A percentile compares a stretch with the other conserved stretches of the same genome.
These are phyloP conservation scores for Papio anubis DNA, from an alignment of 2,113 vertebrate genomes.

Conservation along the genomic window DNA sequence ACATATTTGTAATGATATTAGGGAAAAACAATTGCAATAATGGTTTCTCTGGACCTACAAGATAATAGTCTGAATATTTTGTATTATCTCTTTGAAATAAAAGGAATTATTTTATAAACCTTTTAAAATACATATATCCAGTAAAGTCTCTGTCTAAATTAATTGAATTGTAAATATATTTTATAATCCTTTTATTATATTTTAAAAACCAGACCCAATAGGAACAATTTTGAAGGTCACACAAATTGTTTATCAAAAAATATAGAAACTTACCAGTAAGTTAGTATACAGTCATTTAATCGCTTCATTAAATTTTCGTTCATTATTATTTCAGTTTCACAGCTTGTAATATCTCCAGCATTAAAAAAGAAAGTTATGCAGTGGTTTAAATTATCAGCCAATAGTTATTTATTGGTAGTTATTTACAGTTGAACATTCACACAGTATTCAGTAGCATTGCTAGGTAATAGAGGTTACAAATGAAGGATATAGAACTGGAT, in stretches of 20 bases:
- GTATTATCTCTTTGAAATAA: constrained; percentile 13
- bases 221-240: not conserved
- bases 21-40: not conserved
- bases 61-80: not conserved
- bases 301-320: constrained; percentile 37
- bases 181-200: constrained; percentile 6
- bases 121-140: not conserved
- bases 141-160: not conserved
- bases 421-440: constrained; percentile 21
- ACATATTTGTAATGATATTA: not conserved
- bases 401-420: constrained; percentile 38
- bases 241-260: not conserved
- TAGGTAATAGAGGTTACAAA: not conserved
- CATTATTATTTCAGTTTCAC: constrained; percentile 45
- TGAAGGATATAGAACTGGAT: not conserved
- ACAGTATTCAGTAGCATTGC: not conserved
- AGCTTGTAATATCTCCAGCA: constrained; percentile 43
- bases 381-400: constrained; percentile 44
- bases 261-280: constrained; percentile 1
- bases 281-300: constrained; percentile 48
- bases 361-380: constrained; percentile 47
- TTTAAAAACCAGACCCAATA: not conserved
- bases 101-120: constrained; percentile 6
- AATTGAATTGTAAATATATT: not conserved
- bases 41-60: constrained; percentile 41